These are phyloP conservation scores for Atrichornis clamosus DNA, from an alignment of 2,113 vertebrate species.

Conservation along the genomic window DNA sequence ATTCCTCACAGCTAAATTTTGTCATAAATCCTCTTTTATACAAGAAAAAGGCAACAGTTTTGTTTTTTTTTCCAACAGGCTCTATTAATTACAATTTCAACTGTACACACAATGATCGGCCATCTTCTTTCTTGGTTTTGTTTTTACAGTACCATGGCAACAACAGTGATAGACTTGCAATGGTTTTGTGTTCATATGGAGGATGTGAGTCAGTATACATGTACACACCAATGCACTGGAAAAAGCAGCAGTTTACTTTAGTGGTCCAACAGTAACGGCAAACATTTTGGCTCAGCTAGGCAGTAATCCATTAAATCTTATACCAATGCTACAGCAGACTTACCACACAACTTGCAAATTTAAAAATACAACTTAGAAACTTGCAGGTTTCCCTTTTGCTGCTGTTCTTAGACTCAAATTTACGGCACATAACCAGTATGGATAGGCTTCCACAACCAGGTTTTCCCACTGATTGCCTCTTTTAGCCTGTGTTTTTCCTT, in stretches of 20 bases:
- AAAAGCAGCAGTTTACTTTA: slow-evolving; percentile 87
- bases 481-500: slow-evolving; percentile 6
- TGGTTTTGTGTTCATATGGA: slow-evolving; percentile 76
- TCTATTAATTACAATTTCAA: slow-evolving; percentile 92
- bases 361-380: slow-evolving; percentile 47
- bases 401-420: slow-evolving; percentile 46
- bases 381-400: slow-evolving; percentile 54
- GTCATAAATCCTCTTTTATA: slow-evolving; percentile 99
- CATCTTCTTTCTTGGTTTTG: slow-evolving; percentile 74
- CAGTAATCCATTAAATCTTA: slow-evolving; percentile 85
- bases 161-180: slow-evolving; percentile 91
- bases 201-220: slow-evolving; percentile 83
- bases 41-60: slow-evolving; percentile 99
- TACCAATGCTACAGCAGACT: slow-evolving; percentile 74
- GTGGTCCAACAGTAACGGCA: slow-evolving; percentile 81
- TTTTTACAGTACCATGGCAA: slow-evolving; percentile 92
- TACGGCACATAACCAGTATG: slow-evolving; percentile 49
- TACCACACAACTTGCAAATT: slow-evolving; percentile 67
- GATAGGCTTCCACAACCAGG: slow-evolving; percentile 53
- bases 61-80: slow-evolving; percentile 77
- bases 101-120: slow-evolving; percentile 90
- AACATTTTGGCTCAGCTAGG: slow-evolving; percentile 95
- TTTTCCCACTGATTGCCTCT: slow-evolving; percentile 9
- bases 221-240: slow-evolving; percentile 83
- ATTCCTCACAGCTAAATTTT: slow-evolving; percentile 92